Conservation (phyloP, 2,113 vertebrate species). For the Isurus oxyrinchus region DNA sequence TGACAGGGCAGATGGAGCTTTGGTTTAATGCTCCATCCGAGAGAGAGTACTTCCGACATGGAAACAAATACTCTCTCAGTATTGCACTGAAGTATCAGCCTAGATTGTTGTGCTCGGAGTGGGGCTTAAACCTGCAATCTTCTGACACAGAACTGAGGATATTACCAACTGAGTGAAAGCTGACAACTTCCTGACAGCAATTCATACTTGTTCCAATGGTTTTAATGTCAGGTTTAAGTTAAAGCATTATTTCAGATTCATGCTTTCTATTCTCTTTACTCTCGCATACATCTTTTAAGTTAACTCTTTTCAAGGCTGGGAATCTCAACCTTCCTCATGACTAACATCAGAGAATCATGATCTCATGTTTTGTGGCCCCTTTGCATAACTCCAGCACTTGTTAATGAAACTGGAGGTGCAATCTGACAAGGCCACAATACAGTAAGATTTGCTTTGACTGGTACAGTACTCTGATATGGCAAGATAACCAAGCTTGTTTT, state of each 20-base stretch:
- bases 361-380: not conserved
- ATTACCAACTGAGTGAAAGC: not conserved
- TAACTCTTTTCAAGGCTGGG: not conserved
- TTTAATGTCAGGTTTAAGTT: not conserved
- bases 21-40: not conserved
- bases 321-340: not conserved
- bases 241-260: not conserved
- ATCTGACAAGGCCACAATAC: not conserved
- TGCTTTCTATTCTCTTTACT: not conserved
- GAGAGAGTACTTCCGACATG: not conserved
- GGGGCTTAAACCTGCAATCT: not conserved
- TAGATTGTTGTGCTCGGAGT: not conserved
- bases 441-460: not conserved
- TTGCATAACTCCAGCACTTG: not conserved
- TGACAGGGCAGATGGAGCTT: not conserved
- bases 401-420: not conserved
- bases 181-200: not conserved
- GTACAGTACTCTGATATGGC: not conserved
- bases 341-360: not conserved
- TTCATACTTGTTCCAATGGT: not conserved
- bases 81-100: not conserved
- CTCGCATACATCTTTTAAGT: not conserved
- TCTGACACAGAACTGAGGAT: not conserved
- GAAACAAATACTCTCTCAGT: too few relatives aligned
- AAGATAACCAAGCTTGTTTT: not conserved